phyloP scores from a whole-genome alignment of 2,888 invertebrate species.

The Alloplasta piceator region DNA sequence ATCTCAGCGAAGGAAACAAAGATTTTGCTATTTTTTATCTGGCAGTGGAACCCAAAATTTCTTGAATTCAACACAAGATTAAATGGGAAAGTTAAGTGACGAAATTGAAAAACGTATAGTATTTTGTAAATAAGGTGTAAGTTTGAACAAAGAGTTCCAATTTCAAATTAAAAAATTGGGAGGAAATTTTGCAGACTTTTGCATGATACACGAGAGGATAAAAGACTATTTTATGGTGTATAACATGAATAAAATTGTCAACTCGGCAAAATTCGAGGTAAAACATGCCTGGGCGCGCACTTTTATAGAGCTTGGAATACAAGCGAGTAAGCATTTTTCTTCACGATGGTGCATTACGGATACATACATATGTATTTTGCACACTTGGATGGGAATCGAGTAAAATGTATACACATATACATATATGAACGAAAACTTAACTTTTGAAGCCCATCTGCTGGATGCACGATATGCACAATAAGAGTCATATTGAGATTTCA shows the following conservation, averaged over 20 bases:
- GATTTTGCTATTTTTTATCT: no score
- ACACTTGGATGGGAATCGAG: neutral
- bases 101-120: no score
- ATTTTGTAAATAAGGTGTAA: no score
- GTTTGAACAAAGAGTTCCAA: no score
- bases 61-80: no score
- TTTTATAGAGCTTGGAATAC: constrained; percentile 43
- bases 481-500: constrained; percentile 44
- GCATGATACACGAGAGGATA: neutral
- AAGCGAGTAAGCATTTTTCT: constrained; percentile 60
- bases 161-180: no score
- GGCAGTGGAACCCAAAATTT: no score
- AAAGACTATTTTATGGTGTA: no score
- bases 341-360: constrained; percentile 23
- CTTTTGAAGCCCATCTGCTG: constrained; percentile 48
- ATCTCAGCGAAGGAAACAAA: no score
- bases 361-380: neutral
- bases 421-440: constrained; percentile 21
- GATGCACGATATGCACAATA: constrained; percentile 40
- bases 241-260: constrained; percentile 28
- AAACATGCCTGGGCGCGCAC: constrained; percentile 46
- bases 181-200: no score
- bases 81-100: no score
- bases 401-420: neutral
- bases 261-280: constrained; percentile 51